Percentiles rank a stretch among this genome's conserved stretches.
Evolutionary conservation across 2,113 vertebrate genomes (phyloP).

Genomic region (Podiceps cristatus): DNA sequence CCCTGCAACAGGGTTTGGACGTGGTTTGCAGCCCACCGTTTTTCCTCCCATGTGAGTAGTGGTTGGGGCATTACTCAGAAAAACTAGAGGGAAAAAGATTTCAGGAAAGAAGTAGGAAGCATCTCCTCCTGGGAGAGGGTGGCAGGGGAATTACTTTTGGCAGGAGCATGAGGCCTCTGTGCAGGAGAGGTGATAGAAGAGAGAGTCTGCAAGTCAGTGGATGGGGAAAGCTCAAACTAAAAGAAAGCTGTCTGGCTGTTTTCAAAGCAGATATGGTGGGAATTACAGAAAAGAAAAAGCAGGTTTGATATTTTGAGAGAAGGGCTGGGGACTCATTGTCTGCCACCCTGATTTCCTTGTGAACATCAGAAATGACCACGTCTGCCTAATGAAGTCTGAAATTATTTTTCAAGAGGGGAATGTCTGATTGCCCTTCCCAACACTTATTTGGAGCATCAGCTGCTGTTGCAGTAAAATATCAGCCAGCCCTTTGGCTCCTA

Average conservation of each 20-base stretch:
- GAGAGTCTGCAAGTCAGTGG: not conserved
- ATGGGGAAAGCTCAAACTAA: not conserved
- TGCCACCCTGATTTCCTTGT: not conserved
- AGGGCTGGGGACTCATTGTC: not conserved
- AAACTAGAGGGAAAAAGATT: not conserved
- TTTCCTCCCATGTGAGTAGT: not conserved
- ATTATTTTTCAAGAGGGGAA: not conserved
- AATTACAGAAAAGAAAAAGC: not conserved
- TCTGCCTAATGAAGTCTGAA: not conserved
- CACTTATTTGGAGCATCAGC: constrained; percentile 22
- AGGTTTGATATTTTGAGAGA: not conserved
- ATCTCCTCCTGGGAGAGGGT: not conserved
- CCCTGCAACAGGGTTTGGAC: not conserved
- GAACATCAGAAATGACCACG: not conserved
- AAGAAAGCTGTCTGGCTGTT: not conserved
- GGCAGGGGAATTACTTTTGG: not conserved
- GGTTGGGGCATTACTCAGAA: not conserved
- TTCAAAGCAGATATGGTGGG: not conserved
- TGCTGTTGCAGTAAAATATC: constrained; percentile 4
- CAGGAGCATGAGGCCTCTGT: not conserved
- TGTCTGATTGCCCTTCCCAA: not conserved
- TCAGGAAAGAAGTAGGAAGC: not conserved
- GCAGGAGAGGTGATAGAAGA: not conserved
- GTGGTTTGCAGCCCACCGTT: fast-evolving
- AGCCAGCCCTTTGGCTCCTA: not conserved